phyloP scores from a whole-genome alignment of 1,140 invertebrate genomes.

The fruit fly (Drosophila melanogaster) region Release_6_plus_ISO1_MT NT_037436.4:9646501-9647000 shows the following conservation, averaged over 20 bases:
- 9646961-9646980: conserved; percentile 8
- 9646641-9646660: neutral
- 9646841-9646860: neutral
- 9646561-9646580: neutral
- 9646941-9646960: neutral
- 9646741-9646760: neutral
- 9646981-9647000: conserved; percentile 12
- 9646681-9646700: no score
- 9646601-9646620: conserved; percentile 3
- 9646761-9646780: neutral
- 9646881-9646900: conserved; percentile 5
- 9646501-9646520: conserved; percentile 65
- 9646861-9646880: conserved; percentile 13
- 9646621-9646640: neutral
- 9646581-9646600: conserved; percentile 18
- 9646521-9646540: conserved; percentile 55
- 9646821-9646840: neutral
- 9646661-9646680: neutral
- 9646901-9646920: conserved; percentile 45
- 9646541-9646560: conserved; percentile 33
- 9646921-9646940: conserved; percentile 19
- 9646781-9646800: neutral
- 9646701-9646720: no score
- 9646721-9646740: no score
- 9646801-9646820: conserved; percentile 3